Conservation (phyloP, 92 coral and sea anemone genomes). For the Heteractis magnifica region DNA sequence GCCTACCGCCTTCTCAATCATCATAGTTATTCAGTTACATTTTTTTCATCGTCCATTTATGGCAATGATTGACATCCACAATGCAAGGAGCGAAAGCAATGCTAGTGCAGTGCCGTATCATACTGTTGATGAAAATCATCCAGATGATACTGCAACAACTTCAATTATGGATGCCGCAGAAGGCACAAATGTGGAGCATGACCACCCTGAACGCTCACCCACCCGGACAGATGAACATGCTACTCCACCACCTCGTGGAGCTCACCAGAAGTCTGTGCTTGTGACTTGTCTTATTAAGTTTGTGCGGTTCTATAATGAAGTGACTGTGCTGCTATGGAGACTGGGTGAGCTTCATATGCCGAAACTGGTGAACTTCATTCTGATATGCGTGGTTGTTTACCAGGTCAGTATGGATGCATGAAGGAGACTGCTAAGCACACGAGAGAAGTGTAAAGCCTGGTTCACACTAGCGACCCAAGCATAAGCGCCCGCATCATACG, state of each 20-base stretch:
- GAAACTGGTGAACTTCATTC: slow-evolving; percentile 78
- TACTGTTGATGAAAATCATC: neutral
- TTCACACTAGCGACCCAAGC: too few species aligned
- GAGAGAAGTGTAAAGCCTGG: too few species aligned
- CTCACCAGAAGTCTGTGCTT: slow-evolving; percentile 45
- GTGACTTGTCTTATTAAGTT: slow-evolving; percentile 55
- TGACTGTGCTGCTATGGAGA: slow-evolving; percentile 91
- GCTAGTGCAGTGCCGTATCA: neutral
- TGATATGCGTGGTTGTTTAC: slow-evolving; percentile 90
- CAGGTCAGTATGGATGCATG: slow-evolving; percentile 58
- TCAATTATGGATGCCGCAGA: neutral
- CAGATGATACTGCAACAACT: neutral
- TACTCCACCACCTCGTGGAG: slow-evolving; percentile 4
- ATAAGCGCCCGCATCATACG: too few species aligned
- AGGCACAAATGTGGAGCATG: neutral
- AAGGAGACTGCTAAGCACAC: too few species aligned
- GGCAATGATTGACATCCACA: slow-evolving; percentile 93
- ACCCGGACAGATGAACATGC: neutral
- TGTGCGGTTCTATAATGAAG: slow-evolving; percentile 69
- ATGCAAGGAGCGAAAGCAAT: slow-evolving; percentile 48
- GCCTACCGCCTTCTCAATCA: slow-evolving; percentile 96
- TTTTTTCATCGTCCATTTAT: slow-evolving; percentile 95
- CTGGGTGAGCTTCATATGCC: slow-evolving; percentile 91
- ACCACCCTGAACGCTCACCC: neutral
- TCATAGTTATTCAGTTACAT: slow-evolving; percentile 93